Conservation (phyloP, 2,888 invertebrate genomes). For the Oscheius sp. region DNA sequence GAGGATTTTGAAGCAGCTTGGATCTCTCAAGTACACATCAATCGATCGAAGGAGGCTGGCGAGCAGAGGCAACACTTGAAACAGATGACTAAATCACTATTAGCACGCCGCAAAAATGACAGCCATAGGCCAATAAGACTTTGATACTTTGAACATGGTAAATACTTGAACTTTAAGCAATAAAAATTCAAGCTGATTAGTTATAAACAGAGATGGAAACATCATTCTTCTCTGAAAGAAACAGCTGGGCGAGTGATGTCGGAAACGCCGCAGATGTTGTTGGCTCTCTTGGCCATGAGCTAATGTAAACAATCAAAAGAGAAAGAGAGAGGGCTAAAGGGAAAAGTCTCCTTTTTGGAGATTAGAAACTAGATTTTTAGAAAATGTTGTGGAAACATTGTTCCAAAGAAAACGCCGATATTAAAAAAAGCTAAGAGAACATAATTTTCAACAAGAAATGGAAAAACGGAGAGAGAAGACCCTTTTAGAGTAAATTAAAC, state of each 20-base stretch:
- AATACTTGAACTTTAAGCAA: neutral
- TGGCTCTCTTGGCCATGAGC: constrained; percentile 3
- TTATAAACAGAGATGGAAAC: neutral
- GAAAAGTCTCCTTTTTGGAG: neutral
- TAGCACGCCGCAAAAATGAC: neutral
- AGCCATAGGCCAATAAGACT: no score
- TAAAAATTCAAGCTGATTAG: neutral
- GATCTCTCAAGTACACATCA: constrained; percentile 18
- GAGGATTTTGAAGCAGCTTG: neutral
- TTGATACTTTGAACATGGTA: neutral
- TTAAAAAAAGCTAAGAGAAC: no score
- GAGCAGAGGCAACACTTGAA: constrained; percentile 9
- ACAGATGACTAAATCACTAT: constrained; percentile 8
- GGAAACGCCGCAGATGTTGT: constrained; percentile 18
- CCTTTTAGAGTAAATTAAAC: no score
- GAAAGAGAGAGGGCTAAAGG: neutral
- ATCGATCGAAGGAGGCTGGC: constrained; percentile 5
- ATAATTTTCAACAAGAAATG: no score
- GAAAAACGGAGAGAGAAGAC: no score
- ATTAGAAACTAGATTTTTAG: no score
- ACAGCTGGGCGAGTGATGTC: constrained; percentile 8
- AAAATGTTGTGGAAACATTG: no score
- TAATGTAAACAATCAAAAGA: constrained; percentile 10
- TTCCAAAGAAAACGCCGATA: no score
- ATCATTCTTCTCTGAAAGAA: neutral